A percentile compares a stretch with the other conserved stretches of the same genome.
These are phyloP conservation scores for Scaptomyza montana DNA, from an alignment of 1,140 invertebrate species.

Conservation along the genomic window DNA sequence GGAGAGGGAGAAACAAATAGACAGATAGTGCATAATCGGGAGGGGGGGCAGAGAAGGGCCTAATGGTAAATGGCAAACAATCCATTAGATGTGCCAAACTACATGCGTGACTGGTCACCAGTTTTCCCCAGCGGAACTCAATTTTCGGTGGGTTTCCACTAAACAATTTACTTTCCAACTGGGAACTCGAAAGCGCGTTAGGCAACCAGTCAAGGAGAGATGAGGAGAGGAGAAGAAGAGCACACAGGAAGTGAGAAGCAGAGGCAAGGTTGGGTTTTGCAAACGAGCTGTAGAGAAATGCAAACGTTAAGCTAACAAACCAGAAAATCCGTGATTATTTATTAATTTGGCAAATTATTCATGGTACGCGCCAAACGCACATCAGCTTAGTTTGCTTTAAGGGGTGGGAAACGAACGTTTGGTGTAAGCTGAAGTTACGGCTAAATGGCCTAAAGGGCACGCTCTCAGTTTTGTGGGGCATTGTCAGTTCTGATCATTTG, in stretches of 20 bases:
- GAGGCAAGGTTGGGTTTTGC: too few relatives aligned
- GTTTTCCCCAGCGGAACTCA: slow-evolving; percentile 20
- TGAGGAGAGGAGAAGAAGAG: background rate
- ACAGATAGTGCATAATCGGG: background rate
- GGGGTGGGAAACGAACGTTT: background rate
- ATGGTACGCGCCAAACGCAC: slow-evolving; percentile 64
- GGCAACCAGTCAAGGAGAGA: background rate
- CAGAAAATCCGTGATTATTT: slow-evolving; percentile 80
- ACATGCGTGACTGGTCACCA: slow-evolving; percentile 62
- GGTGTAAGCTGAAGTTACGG: slow-evolving; percentile 28
- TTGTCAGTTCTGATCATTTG: slow-evolving; percentile 23
- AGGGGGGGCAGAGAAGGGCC: background rate
- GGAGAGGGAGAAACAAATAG: background rate
- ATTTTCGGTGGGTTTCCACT: slow-evolving; percentile 12
- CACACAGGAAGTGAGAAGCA: background rate
- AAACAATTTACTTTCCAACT: slow-evolving; percentile 32
- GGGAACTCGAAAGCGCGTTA: slow-evolving; percentile 20
- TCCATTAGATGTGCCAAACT: slow-evolving; percentile 68
- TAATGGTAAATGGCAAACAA: slow-evolving; percentile 51
- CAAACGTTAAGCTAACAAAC: slow-evolving; percentile 66
- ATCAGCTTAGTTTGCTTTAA: slow-evolving; percentile 58
- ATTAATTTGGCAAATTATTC: slow-evolving; percentile 81
- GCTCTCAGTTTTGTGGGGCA: slow-evolving; percentile 24
- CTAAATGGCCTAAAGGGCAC: slow-evolving; percentile 32
- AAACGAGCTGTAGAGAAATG: slow-evolving; percentile 15